Conservation (phyloP, 2,797 vertebrate genomes). For the Bovichtus variegatus region DNA sequence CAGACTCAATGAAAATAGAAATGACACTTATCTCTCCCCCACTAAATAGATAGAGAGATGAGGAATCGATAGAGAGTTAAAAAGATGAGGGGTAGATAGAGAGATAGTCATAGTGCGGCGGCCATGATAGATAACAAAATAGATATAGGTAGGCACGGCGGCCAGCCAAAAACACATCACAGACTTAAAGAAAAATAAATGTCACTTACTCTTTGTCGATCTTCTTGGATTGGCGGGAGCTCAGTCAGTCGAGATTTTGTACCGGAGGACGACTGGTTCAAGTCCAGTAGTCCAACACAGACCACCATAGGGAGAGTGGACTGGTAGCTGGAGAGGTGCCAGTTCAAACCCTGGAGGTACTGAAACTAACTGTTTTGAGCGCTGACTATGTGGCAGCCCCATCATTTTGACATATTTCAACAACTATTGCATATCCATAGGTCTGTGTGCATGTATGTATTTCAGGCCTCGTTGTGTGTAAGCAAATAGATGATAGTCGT, state of each 20-base stretch:
- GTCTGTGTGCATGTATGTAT: neutral
- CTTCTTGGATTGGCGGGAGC: neutral
- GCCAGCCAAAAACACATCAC: neutral
- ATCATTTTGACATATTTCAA: neutral
- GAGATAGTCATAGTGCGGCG: neutral
- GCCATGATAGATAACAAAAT: neutral
- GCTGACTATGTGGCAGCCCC: neutral
- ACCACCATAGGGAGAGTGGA: neutral
- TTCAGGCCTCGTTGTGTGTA: no score
- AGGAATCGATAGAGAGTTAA: neutral
- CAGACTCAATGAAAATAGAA: no score
- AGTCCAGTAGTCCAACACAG: no score
- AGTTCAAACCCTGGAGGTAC: no score
- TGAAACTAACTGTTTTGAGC: neutral
- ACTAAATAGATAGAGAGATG: no score
- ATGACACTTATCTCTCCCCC: no score
- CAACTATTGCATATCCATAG: neutral
- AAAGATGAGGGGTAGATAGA: neutral
- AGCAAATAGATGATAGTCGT: no score
- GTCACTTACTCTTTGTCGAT: neutral
- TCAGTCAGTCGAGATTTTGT: neutral
- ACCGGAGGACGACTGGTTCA: no score
- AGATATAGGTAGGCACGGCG: neutral
- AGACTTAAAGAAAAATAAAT: neutral
- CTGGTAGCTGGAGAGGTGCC: no score